Percentiles rank a stretch among this genome's conserved stretches.
Evolutionary conservation across 2,797 vertebrate species (phyloP).

Genomic region (Buphagus erythrorhynchus): DNA sequence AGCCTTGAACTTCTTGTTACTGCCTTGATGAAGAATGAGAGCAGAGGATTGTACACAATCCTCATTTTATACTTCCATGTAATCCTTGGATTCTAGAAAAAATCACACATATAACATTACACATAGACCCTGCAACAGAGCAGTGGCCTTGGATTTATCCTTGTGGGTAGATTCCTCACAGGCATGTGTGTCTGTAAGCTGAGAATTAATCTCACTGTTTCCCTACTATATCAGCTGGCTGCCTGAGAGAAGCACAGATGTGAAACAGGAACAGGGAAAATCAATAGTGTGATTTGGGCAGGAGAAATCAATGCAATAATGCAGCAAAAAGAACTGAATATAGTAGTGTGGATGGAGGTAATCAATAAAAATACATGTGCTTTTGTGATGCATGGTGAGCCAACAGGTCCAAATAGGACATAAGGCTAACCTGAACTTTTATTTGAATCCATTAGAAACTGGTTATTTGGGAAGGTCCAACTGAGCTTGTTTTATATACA

Average conservation of each 20-base stretch:
- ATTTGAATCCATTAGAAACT: neutral
- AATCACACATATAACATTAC: neutral
- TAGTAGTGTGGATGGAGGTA: neutral
- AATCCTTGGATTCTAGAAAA: neutral
- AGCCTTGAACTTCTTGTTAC: neutral
- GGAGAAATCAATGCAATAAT: constrained; percentile 48
- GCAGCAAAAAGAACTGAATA: neutral
- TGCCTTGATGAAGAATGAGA: neutral
- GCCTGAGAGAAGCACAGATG: neutral
- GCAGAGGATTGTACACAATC: neutral
- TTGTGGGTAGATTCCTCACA: neutral
- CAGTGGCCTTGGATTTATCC: neutral
- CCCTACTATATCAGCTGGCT: neutral
- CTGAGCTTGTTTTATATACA: neutral
- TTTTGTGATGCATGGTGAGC: neutral
- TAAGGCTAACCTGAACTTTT: neutral
- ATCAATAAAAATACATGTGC: neutral
- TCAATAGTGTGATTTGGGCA: constrained; percentile 11
- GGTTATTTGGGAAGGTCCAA: neutral
- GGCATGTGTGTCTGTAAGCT: neutral
- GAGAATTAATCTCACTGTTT: neutral
- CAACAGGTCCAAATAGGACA: neutral
- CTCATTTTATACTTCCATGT: neutral
- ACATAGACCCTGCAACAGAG: neutral
- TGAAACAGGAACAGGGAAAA: neutral